Percentiles rank a stretch among this genome's conserved stretches.
These are phyloP conservation scores for Otis tarda DNA, from an alignment of 2,113 vertebrate genomes.

Conservation along the genomic window DNA sequence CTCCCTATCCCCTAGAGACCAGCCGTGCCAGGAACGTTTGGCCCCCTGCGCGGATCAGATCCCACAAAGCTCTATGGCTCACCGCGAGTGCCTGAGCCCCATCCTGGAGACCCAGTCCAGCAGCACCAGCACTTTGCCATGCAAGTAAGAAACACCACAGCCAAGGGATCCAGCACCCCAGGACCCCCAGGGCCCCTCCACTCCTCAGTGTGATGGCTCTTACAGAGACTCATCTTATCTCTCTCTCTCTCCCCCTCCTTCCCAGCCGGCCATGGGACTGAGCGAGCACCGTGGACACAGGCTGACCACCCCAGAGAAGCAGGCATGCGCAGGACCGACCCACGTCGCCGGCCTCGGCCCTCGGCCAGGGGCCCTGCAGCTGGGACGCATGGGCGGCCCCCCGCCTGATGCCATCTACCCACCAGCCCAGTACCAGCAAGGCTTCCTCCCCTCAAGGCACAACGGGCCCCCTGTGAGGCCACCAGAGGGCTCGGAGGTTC, in stretches of 20 bases:
- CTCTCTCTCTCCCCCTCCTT: background rate
- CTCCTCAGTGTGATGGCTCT: accelerated
- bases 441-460: slow-evolving; percentile 77
- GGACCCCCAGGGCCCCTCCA: accelerated
- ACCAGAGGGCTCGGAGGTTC: slow-evolving; percentile 63
- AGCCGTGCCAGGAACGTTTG: slow-evolving; percentile 75
- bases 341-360: slow-evolving; percentile 81
- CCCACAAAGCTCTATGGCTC: slow-evolving; percentile 76
- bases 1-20: slow-evolving; percentile 32
- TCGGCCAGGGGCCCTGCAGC: slow-evolving; percentile 79
- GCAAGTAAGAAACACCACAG: slow-evolving; percentile 76
- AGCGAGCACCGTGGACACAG: slow-evolving; percentile 79
- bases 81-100: slow-evolving; percentile 76
- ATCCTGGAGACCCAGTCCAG: slow-evolving; percentile 76
- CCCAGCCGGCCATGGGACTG: slow-evolving; percentile 78
- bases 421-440: slow-evolving; percentile 75
- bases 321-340: slow-evolving; percentile 77
- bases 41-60: slow-evolving; percentile 80
- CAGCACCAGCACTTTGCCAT: slow-evolving; percentile 81
- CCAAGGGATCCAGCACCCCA: accelerated
- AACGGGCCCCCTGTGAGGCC: slow-evolving; percentile 59
- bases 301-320: slow-evolving; percentile 75
- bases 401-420: slow-evolving; percentile 83
- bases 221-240: background rate
- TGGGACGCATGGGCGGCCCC: slow-evolving; percentile 74